Evolutionary conservation across 2,888 invertebrate genomes (phyloP).

Genomic region (Ariolimax columbianus): DNA sequence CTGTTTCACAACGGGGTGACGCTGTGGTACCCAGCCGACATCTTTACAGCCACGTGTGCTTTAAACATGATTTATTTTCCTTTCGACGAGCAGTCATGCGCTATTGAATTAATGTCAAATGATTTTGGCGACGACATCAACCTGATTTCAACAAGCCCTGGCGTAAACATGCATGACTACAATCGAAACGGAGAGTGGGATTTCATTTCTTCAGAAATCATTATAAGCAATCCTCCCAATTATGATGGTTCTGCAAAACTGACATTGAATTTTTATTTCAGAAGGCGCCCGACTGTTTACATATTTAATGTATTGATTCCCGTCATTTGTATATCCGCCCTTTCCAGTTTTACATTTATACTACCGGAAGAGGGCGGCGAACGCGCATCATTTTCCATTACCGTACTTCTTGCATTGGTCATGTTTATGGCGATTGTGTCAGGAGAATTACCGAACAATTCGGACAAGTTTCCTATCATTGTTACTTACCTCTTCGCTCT

Average conservation of each 20-base stretch:
- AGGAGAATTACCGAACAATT: constrained; percentile 22
- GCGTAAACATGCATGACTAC: background rate
- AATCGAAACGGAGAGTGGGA: constrained; percentile 34
- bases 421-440: constrained; percentile 34
- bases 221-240: background rate
- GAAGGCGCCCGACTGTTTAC: constrained; percentile 19
- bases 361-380: constrained; percentile 42
- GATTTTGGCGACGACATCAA: background rate
- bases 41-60: constrained; percentile 2
- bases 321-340: constrained; percentile 13
- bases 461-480: constrained; percentile 31
- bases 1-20: constrained; percentile 11
- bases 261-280: background rate
- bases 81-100: constrained; percentile 40
- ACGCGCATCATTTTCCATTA: constrained; percentile 39
- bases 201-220: background rate
- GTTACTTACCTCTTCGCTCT: constrained; percentile 27
- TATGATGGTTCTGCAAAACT: background rate
- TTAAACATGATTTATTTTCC: constrained; percentile 41
- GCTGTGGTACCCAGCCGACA: constrained; percentile 18
- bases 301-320: constrained; percentile 33
- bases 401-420: constrained; percentile 30
- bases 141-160: background rate
- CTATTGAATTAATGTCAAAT: background rate
- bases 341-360: constrained; percentile 28